Evolutionary conservation across 1,140 invertebrate species (phyloP), one percentile per base, ranked within the genome.

Genomic region (Drosophila lacertosa): DNA sequence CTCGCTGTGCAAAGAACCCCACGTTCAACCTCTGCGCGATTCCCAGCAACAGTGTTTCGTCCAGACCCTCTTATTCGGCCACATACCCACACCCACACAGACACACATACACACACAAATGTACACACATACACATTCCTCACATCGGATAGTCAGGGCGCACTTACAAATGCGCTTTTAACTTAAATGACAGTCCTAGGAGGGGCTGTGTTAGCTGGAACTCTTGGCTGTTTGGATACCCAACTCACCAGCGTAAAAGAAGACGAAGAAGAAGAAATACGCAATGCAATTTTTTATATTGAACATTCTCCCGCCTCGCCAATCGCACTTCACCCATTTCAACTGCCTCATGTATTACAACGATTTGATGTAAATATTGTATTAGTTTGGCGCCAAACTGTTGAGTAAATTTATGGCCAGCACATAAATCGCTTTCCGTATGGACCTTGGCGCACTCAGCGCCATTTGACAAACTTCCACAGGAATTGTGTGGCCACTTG

Each of bases 341-440:
- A 44, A 44, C 18, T 16, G 29, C 22, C 26, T 33, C 54, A 32
- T 64, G 63, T 63, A 47, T 24, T 73, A 64, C 74, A 76, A 68
- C 70, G 59, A 86, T 86, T 84, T 86, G 77, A 84, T 86, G 80
- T 86, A 86, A 84, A 84, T 84, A 84, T 84, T 86, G 81, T 86
- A 84, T 84, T 84, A 80, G 80, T 74, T 74, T 65, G 71, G 69
- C 55, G 63, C 73, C 81, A 84, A 80, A 84, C 81, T 84, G 80
- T 84, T 86, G 77, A 70, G 76, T 77, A 84, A 86, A 84, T 84
- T 86, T 86, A 84, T 84, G 86, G 81, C 76, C 81, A 76, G 81
- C 64, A 76, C 81, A 84, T 84, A 84, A 84, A 84, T 84, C 80
- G 81, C 62, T 57, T 72, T 70, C 35, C 50, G 57, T 69, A 67